Evolutionary conservation across 2,797 vertebrate species (phyloP).

Genomic region (Coranthus polyacanthus): DNA sequence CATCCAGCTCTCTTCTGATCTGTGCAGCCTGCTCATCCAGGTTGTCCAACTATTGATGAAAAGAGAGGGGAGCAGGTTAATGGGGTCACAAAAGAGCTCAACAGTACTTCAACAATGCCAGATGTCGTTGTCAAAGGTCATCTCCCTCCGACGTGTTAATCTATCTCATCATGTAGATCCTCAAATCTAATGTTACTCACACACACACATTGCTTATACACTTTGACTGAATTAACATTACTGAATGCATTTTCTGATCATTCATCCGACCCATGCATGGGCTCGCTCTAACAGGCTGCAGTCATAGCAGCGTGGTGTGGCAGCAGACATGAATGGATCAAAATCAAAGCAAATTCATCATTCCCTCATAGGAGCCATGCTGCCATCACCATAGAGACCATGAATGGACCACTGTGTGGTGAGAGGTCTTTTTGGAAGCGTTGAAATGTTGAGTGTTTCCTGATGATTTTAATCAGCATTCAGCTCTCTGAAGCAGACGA

Average conservation of each 20-base stretch:
- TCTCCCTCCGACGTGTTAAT: background rate
- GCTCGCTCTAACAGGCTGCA: constrained; percentile 38
- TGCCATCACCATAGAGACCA: constrained; percentile 54
- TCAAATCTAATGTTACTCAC: background rate
- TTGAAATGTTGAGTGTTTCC: constrained; percentile 12
- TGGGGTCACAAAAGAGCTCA: constrained; percentile 9
- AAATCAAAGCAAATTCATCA: constrained; percentile 48
- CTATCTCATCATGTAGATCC: too few relatives aligned
- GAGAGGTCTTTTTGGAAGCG: constrained; percentile 22
- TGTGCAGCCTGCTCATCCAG: constrained; percentile 98
- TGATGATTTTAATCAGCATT: constrained; percentile 45
- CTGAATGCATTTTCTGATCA: background rate
- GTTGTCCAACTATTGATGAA: constrained; percentile 92
- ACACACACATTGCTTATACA: background rate
- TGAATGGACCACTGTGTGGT: constrained; percentile 25
- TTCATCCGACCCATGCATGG: background rate
- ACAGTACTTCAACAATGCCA: constrained; percentile 20
- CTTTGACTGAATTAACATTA: background rate
- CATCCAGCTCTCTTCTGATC: constrained; percentile 97
- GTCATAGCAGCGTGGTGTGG: constrained; percentile 47
- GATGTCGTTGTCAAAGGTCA: constrained; percentile 21
- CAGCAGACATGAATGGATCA: constrained; percentile 34
- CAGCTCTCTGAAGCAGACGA: background rate
- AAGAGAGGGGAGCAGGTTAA: constrained; percentile 49
- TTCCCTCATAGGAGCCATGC: constrained; percentile 34